Percentiles rank a stretch among this genome's conserved stretches.
Conservation (phyloP, 23 tunicate genomes). For the Diplosoma virens region DNA sequence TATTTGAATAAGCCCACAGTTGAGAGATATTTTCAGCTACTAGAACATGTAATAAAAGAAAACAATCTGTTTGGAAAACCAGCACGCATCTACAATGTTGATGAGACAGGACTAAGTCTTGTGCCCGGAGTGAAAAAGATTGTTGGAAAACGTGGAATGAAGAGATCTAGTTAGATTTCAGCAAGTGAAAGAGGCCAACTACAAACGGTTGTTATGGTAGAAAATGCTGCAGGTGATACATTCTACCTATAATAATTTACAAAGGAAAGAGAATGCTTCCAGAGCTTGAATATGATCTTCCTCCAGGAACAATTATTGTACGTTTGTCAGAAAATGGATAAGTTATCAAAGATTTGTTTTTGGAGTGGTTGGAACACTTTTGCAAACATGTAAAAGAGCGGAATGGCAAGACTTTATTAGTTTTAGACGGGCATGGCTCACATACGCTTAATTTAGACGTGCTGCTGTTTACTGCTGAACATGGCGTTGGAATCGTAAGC, state of each 20-base stretch:
- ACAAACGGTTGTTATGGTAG: conserved; percentile 13
- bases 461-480: conserved; percentile 24
- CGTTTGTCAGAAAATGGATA: conserved; percentile 25
- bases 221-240: conserved; percentile 26
- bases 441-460: conserved; percentile 30
- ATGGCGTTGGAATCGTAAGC: conserved; percentile 12
- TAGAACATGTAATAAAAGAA: conserved; percentile 13
- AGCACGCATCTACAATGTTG: conserved; percentile 19
- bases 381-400: conserved; percentile 6
- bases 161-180: neutral
- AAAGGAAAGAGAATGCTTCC: neutral
- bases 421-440: conserved; percentile 24
- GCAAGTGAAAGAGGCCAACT: conserved; percentile 26
- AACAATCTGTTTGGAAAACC: conserved; percentile 7
- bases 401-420: conserved; percentile 1
- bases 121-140: conserved; percentile 28
- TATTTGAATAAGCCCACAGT: conserved; percentile 22
- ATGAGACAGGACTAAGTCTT: conserved; percentile 22
- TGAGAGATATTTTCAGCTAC: conserved; percentile 27
- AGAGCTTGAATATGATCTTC: conserved; percentile 12
- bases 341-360: conserved; percentile 18
- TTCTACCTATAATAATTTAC: neutral
- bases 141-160: conserved; percentile 21
- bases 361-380: conserved; percentile 29
- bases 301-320: conserved; percentile 34